Evolutionary conservation across 2,797 vertebrate genomes (phyloP).

Genomic region (Anguilla megastoma): DNA sequence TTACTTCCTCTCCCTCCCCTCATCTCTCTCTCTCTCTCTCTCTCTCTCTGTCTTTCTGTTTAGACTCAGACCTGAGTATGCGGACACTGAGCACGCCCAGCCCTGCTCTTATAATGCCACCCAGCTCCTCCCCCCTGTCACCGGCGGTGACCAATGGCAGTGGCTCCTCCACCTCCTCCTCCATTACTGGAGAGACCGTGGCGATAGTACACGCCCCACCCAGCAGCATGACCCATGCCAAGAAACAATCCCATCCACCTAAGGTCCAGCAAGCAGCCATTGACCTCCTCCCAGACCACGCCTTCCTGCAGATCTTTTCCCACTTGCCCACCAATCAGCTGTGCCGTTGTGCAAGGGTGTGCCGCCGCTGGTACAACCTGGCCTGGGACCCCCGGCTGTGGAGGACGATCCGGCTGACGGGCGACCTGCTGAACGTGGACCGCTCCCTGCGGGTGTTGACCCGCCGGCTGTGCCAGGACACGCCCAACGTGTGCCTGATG

Average conservation of each 20-base stretch:
- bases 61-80: conserved; percentile 92
- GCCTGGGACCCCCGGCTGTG: conserved; percentile 96
- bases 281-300: conserved; percentile 87
- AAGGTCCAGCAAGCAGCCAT: conserved; percentile 78
- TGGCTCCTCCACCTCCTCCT: conserved; percentile 82
- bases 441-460: conserved; percentile 92
- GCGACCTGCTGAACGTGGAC: conserved; percentile 90
- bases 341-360: conserved; percentile 90
- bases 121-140: conserved; percentile 75
- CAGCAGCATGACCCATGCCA: conserved; percentile 74
- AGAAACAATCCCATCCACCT: conserved; percentile 79
- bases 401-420: conserved; percentile 84
- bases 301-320: conserved; percentile 86
- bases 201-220: conserved; percentile 88
- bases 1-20: not conserved
- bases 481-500: conserved; percentile 95
- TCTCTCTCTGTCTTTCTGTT: conserved; percentile 51
- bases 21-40: not conserved
- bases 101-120: conserved; percentile 87
- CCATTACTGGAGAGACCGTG: conserved; percentile 86
- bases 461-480: conserved; percentile 94
- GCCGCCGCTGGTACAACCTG: conserved; percentile 95
- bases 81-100: conserved; percentile 94
- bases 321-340: conserved; percentile 95
- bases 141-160: conserved; percentile 83